These are phyloP conservation scores for Thysanoteuthis rhombus DNA, from an alignment of 2,888 invertebrate species.

Conservation along the genomic window DNA sequence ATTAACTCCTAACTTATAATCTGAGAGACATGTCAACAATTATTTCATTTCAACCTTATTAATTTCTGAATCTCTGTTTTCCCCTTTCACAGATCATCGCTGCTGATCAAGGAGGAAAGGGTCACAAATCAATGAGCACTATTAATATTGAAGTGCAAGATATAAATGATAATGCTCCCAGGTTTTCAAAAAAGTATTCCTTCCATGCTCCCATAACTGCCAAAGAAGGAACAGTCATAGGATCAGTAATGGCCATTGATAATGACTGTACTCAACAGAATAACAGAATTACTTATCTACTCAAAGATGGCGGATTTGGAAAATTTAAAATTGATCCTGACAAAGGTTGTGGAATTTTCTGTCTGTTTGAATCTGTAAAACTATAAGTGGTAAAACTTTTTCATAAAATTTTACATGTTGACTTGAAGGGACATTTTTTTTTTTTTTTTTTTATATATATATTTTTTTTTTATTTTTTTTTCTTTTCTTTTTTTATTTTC, in stretches of 20 bases:
- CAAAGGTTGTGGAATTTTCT: conserved; percentile 34
- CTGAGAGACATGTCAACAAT: not conserved
- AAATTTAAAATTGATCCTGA: conserved; percentile 40
- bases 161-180: conserved; percentile 40
- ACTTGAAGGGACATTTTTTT: no score
- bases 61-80: not conserved
- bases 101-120: conserved; percentile 39
- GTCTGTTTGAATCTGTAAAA: not conserved
- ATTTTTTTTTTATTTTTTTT: no score
- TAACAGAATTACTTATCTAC: conserved; percentile 33
- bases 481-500: no score
- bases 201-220: conserved; percentile 31
- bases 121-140: conserved; percentile 35
- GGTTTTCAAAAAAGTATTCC: conserved; percentile 32
- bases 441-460: no score
- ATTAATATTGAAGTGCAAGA: conserved; percentile 38
- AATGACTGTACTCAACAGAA: conserved; percentile 33
- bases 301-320: conserved; percentile 37
- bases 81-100: conserved; percentile 36
- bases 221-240: conserved; percentile 33
- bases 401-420: no score
- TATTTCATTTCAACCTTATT: not conserved
- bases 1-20: no score
- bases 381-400: no score
- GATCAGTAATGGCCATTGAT: conserved; percentile 34